Evolutionary conservation across 37 sponge, comb jelly and placozoan genomes (phyloP).

Genomic region (Aplysina aerophoba): DNA sequence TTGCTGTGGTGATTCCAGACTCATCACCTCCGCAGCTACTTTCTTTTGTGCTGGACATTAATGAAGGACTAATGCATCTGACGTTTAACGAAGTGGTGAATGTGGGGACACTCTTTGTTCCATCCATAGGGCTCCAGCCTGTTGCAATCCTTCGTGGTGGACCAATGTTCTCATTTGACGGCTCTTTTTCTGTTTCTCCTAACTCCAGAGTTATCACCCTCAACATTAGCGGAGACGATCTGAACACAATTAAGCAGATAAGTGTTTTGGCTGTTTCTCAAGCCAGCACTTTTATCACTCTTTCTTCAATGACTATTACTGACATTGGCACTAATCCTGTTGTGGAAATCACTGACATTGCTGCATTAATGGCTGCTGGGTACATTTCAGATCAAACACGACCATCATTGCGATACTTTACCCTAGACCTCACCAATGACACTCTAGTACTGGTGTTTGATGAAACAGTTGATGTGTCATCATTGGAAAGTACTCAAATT

Average conservation of each 20-base stretch:
- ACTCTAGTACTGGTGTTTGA: slow-evolving; percentile 76
- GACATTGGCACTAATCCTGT: slow-evolving; percentile 73
- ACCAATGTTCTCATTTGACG: slow-evolving; percentile 22
- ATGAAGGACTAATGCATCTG: slow-evolving; percentile 59
- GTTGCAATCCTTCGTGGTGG: slow-evolving; percentile 59
- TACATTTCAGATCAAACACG: slow-evolving; percentile 56
- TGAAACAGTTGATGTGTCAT: slow-evolving; percentile 70
- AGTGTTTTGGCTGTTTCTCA: slow-evolving; percentile 35
- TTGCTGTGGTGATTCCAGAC: slow-evolving; percentile 47
- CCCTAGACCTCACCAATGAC: slow-evolving; percentile 66
- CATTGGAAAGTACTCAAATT: slow-evolving; percentile 76
- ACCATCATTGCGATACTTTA: slow-evolving; percentile 61
- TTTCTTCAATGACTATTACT: slow-evolving; percentile 55
- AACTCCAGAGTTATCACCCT: slow-evolving; percentile 57
- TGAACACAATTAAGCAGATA: slow-evolving; percentile 73
- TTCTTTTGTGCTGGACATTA: slow-evolving; percentile 63
- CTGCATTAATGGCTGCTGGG: slow-evolving; percentile 41
- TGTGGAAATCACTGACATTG: slow-evolving; percentile 45
- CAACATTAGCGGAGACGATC: slow-evolving; percentile 66
- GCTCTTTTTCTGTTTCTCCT: slow-evolving; percentile 18
- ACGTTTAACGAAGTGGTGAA: slow-evolving; percentile 83
- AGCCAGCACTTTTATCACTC: slow-evolving; percentile 54
- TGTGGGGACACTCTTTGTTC: slow-evolving; percentile 57
- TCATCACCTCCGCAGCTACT: slow-evolving; percentile 45
- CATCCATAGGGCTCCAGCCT: slow-evolving; percentile 52